Percentiles rank a stretch among this genome's conserved stretches.
These are phyloP conservation scores for Petrophora chlorosata DNA, from an alignment of 2,888 invertebrate genomes.

Conservation along the genomic window DNA sequence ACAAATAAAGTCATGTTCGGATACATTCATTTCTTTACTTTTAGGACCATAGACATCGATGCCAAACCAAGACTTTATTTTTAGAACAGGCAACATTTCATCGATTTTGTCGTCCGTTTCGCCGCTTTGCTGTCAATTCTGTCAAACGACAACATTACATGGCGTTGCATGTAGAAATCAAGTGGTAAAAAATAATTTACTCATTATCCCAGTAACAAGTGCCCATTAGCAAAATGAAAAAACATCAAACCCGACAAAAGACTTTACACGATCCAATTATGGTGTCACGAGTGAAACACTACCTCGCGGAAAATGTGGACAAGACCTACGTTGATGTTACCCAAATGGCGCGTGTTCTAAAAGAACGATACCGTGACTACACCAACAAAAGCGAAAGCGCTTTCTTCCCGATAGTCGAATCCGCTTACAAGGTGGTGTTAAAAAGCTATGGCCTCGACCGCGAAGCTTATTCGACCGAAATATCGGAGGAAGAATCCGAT, in stretches of 20 bases:
- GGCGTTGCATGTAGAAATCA: conserved; percentile 49
- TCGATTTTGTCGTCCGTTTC: conserved; percentile 70
- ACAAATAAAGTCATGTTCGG: too few species aligned
- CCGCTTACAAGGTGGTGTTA: conserved; percentile 89
- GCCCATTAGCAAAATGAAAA: conserved; percentile 66
- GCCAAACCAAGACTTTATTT: conserved; percentile 17
- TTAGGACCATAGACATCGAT: neutral
- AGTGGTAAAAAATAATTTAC: conserved; percentile 31
- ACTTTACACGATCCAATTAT: conserved; percentile 81
- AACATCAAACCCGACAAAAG: conserved; percentile 77
- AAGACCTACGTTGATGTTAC: conserved; percentile 92
- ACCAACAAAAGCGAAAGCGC: conserved; percentile 90
- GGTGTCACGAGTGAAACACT: conserved; percentile 87
- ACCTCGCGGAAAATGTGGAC: conserved; percentile 91
- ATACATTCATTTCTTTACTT: neutral
- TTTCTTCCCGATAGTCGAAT: conserved; percentile 91
- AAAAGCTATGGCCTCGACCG: conserved; percentile 87
- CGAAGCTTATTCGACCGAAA: conserved; percentile 83
- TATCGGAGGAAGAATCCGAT: conserved; percentile 85
- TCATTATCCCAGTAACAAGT: conserved; percentile 13
- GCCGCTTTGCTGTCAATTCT: conserved; percentile 35
- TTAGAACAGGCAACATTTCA: conserved; percentile 55
- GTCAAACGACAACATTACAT: conserved; percentile 53
- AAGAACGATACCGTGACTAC: conserved; percentile 90
- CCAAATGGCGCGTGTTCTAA: conserved; percentile 91